Percentiles rank a stretch among this genome's conserved stretches.
These are phyloP conservation scores for Lymantria monacha DNA, from an alignment of 2,888 invertebrate genomes.

Conservation along the genomic window DNA sequence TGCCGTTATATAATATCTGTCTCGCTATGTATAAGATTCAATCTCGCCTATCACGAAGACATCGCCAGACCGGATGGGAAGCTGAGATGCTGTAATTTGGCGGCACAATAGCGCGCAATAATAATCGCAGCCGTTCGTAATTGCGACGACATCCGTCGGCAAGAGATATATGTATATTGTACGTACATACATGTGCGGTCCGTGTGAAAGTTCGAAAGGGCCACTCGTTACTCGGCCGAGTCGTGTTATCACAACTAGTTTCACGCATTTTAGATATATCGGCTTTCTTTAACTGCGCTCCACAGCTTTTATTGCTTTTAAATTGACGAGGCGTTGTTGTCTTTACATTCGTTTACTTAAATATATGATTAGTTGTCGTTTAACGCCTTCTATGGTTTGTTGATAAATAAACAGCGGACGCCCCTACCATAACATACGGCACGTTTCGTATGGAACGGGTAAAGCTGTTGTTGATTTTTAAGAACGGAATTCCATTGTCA, in stretches of 20 bases:
- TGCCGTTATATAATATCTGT: constrained; percentile 26
- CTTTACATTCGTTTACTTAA: constrained; percentile 38
- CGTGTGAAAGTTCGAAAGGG: constrained; percentile 78
- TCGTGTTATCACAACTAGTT: constrained; percentile 66
- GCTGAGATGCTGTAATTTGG: constrained; percentile 77
- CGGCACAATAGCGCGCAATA: constrained; percentile 75
- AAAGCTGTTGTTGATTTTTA: constrained; percentile 55
- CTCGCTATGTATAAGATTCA: constrained; percentile 33
- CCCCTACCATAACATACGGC: constrained; percentile 52
- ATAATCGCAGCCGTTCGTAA: constrained; percentile 74
- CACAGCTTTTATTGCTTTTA: constrained; percentile 57
- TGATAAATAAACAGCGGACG: constrained; percentile 41
- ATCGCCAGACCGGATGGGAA: constrained; percentile 70
- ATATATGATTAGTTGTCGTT: constrained; percentile 48
- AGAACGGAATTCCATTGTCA: constrained; percentile 62
- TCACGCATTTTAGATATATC: constrained; percentile 59
- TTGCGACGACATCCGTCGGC: constrained; percentile 76
- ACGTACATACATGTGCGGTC: constrained; percentile 47
- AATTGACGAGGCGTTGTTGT: constrained; percentile 52
- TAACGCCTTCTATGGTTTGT: constrained; percentile 53
- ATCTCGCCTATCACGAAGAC: constrained; percentile 22
- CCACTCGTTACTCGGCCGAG: constrained; percentile 46
- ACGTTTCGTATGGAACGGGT: constrained; percentile 41
- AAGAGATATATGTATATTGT: constrained; percentile 48
- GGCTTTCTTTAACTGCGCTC: constrained; percentile 56